Evolutionary conservation across 2,888 invertebrate genomes (phyloP).

Genomic region (Caenorhabditis becei): DNA sequence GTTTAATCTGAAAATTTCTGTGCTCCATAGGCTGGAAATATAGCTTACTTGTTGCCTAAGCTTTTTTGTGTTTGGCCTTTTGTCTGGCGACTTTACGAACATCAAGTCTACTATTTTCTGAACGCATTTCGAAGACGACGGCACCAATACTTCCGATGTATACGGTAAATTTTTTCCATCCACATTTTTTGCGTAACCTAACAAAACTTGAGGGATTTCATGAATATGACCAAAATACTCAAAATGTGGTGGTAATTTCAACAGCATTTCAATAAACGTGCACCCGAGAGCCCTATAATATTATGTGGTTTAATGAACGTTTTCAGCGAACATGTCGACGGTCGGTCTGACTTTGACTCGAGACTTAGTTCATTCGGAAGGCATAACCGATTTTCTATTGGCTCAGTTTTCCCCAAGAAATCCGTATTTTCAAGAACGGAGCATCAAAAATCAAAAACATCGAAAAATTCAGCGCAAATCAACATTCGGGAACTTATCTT

Average conservation of each 20-base stretch:
- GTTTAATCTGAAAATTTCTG: constrained; percentile 43
- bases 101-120: constrained; percentile 68
- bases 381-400: too few relatives aligned
- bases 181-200: constrained; percentile 61
- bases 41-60: constrained; percentile 29
- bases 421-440: too few relatives aligned
- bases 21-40: too few relatives aligned
- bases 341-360: too few relatives aligned
- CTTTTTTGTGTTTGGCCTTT: constrained; percentile 60
- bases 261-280: constrained; percentile 73
- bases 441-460: too few relatives aligned
- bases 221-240: constrained; percentile 71
- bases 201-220: constrained; percentile 65
- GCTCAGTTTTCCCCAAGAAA: too few relatives aligned
- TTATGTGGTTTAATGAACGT: too few relatives aligned
- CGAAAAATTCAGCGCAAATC: too few relatives aligned
- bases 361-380: too few relatives aligned
- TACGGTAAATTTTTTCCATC: constrained; percentile 69
- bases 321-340: too few relatives aligned
- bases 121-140: constrained; percentile 67
- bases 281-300: constrained; percentile 74
- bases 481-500: too few relatives aligned
- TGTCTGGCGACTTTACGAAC: constrained; percentile 63
- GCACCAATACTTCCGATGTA: constrained; percentile 65
- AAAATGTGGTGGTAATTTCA: constrained; percentile 71